Percentiles rank a stretch among this genome's conserved stretches.
These are phyloP conservation scores for Apotomis turbidana DNA, from an alignment of 2,888 invertebrate genomes.

Conservation along the genomic window DNA sequence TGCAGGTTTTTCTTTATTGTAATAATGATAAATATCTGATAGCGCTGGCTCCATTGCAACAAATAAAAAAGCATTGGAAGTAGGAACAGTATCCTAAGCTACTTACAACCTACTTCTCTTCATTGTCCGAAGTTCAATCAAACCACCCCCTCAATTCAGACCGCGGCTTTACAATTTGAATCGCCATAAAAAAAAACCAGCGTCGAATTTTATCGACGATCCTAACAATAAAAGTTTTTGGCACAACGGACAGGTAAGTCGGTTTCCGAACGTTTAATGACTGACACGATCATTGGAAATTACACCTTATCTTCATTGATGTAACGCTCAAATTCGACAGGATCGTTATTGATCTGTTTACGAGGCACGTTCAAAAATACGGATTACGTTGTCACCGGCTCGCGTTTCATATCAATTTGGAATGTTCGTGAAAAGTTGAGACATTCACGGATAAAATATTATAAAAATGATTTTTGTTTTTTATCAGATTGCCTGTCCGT, in stretches of 20 bases:
- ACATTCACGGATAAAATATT: not conserved
- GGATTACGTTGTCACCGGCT: slow-evolving; percentile 33
- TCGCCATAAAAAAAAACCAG: slow-evolving; percentile 32
- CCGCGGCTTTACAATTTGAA: slow-evolving; percentile 30
- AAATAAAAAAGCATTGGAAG: too few relatives aligned
- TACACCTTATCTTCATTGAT: not conserved
- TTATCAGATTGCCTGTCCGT: too few relatives aligned
- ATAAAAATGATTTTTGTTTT: not conserved
- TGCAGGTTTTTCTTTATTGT: too few relatives aligned
- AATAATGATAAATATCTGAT: too few relatives aligned
- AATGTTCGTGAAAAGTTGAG: slow-evolving; percentile 7
- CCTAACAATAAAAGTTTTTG: slow-evolving; percentile 37
- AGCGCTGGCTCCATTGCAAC: too few relatives aligned
- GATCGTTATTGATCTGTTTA: slow-evolving; percentile 16
- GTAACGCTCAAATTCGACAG: not conserved
- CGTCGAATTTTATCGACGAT: slow-evolving; percentile 36
- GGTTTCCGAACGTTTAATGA: slow-evolving; percentile 24
- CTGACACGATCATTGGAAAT: not conserved
- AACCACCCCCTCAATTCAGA: slow-evolving; percentile 1
- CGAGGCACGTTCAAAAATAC: slow-evolving; percentile 33
- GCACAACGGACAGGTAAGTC: slow-evolving; percentile 32
- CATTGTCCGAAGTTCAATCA: not conserved
- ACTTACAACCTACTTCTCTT: too few relatives aligned
- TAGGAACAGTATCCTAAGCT: too few relatives aligned
- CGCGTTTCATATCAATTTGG: slow-evolving; percentile 21